These are phyloP conservation scores for Thera britannica DNA, from an alignment of 2,888 invertebrate species.

Conservation along the genomic window DNA sequence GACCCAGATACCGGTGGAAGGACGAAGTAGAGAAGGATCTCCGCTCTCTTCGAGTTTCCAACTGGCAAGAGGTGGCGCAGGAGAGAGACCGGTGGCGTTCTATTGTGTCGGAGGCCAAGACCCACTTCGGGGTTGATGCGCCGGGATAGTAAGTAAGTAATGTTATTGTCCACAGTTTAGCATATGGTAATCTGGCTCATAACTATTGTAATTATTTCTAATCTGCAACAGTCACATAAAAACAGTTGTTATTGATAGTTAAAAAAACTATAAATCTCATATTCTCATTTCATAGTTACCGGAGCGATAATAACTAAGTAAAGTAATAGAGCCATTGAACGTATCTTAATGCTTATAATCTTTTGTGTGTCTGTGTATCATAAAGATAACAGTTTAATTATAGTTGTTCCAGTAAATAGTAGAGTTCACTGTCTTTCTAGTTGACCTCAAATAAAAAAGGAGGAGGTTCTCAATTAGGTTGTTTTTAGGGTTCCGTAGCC, in stretches of 20 bases:
- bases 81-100: no score
- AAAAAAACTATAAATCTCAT: neutral
- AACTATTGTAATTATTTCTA: neutral
- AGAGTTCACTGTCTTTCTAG: constrained; percentile 4
- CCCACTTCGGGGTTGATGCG: no score
- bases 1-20: no score
- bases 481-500: no score
- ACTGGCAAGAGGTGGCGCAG: no score
- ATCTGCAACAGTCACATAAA: neutral
- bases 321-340: neutral
- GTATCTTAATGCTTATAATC: constrained; percentile 4
- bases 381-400: neutral
- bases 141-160: no score
- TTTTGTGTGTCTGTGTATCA: neutral
- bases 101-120: no score
- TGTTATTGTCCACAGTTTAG: no score
- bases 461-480: no score
- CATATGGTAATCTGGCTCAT: neutral
- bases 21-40: no score
- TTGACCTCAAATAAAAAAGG: no score
- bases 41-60: no score
- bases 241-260: constrained; percentile 1
- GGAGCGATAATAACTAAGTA: constrained; percentile 11
- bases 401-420: neutral
- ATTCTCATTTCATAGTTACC: constrained; percentile 2